Percentiles rank a stretch among this genome's conserved stretches.
These are phyloP conservation scores for Promerops cafer DNA, from an alignment of 2,113 vertebrate species.

Conservation along the genomic window DNA sequence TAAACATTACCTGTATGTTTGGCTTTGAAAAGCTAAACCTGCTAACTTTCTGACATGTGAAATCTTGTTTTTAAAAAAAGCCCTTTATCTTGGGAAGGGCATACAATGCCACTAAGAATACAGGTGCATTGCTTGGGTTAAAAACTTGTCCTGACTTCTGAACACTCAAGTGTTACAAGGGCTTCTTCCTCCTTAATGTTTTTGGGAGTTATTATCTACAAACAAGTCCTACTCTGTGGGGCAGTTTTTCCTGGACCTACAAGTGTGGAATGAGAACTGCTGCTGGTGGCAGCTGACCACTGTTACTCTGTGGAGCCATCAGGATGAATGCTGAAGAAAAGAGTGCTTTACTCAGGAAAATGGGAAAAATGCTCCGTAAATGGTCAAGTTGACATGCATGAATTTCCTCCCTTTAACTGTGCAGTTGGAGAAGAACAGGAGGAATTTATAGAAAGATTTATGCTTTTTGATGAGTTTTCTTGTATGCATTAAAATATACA, in stretches of 20 bases:
- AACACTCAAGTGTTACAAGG: neutral
- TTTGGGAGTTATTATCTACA: neutral
- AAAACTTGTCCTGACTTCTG: neutral
- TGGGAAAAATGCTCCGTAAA: neutral
- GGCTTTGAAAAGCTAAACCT: neutral
- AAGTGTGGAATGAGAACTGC: accelerated
- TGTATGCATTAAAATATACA: neutral
- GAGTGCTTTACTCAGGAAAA: neutral
- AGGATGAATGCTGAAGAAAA: neutral
- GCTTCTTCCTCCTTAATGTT: neutral
- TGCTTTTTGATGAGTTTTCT: neutral
- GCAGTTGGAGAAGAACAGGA: neutral
- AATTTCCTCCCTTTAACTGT: neutral
- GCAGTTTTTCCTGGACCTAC: neutral
- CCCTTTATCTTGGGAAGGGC: neutral
- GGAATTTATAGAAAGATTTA: neutral
- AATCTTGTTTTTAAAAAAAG: neutral
- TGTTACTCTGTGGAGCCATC: neutral
- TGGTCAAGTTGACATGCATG: neutral
- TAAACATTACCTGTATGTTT: neutral
- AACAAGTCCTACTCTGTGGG: neutral
- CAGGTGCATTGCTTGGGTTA: neutral
- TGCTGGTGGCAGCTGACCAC: neutral
- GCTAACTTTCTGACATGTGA: neutral
- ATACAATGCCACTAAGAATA: neutral